Percentiles rank a stretch among this genome's conserved stretches.
phyloP scores from a whole-genome alignment of 2,888 invertebrate genomes.

The Napeogenes inachia region DNA sequence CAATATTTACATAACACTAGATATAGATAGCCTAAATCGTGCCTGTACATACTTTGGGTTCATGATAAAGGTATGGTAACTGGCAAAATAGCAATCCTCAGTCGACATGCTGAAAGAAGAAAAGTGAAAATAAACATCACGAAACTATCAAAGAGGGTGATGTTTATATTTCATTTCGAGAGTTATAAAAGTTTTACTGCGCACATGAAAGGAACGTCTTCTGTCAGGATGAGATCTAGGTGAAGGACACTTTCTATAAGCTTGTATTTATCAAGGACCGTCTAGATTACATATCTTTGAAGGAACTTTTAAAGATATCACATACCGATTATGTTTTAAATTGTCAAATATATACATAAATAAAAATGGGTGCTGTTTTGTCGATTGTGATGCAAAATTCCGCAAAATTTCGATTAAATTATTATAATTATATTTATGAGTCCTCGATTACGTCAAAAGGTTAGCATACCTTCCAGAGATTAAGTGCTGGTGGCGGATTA shows the following conservation, averaged over 20 bases:
- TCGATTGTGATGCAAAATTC: no score
- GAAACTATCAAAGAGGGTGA: background rate
- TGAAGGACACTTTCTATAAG: conserved; percentile 40
- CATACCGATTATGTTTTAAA: background rate
- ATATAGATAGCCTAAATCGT: no score
- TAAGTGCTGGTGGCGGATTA: no score
- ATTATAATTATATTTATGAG: no score
- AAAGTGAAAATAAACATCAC: conserved; percentile 3
- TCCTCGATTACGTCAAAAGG: no score
- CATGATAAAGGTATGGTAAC: background rate
- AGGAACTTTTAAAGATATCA: conserved; percentile 5
- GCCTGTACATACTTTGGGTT: background rate
- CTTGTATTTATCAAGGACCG: conserved; percentile 37
- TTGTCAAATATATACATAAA: no score
- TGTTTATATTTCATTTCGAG: background rate
- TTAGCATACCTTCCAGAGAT: no score
- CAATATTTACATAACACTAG: no score
- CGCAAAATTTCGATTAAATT: no score
- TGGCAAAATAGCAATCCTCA: background rate
- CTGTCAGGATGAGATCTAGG: conserved; percentile 35
- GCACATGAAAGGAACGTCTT: conserved; percentile 18
- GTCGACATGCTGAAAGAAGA: background rate
- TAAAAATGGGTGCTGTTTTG: no score
- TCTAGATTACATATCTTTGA: conserved; percentile 28
- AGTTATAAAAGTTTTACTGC: conserved; percentile 13